These are phyloP conservation scores for Arctocebus calabarensis DNA, from an alignment of 2,797 vertebrate genomes.

Conservation along the genomic window DNA sequence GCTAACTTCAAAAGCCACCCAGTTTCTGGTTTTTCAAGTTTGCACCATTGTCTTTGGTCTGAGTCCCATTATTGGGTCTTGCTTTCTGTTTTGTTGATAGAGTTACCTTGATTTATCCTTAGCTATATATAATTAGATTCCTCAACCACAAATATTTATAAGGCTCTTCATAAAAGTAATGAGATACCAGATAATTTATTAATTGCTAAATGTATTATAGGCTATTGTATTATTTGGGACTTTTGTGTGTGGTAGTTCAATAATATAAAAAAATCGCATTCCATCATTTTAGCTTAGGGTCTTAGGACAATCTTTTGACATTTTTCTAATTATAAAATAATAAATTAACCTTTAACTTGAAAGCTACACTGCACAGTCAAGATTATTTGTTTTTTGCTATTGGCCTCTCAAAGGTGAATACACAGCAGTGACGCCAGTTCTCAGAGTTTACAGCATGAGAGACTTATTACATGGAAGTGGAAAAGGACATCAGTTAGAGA, in stretches of 20 bases:
- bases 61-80: neutral
- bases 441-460: neutral
- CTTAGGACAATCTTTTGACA: neutral
- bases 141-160: neutral
- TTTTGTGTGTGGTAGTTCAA: neutral
- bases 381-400: neutral
- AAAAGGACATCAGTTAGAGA: accelerated
- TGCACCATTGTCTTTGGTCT: neutral
- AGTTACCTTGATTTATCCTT: neutral
- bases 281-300: neutral
- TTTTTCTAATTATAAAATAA: neutral
- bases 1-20: neutral
- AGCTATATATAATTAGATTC: neutral
- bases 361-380: neutral
- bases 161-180: neutral
- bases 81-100: neutral
- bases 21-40: neutral
- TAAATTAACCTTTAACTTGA: neutral
- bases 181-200: neutral
- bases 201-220: neutral
- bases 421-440: neutral
- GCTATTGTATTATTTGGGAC: neutral
- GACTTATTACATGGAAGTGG: neutral
- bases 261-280: neutral
- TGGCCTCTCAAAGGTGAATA: neutral